Evolutionary conservation across 2,113 vertebrate genomes (phyloP).

Genomic region (Caranx ignobilis): DNA sequence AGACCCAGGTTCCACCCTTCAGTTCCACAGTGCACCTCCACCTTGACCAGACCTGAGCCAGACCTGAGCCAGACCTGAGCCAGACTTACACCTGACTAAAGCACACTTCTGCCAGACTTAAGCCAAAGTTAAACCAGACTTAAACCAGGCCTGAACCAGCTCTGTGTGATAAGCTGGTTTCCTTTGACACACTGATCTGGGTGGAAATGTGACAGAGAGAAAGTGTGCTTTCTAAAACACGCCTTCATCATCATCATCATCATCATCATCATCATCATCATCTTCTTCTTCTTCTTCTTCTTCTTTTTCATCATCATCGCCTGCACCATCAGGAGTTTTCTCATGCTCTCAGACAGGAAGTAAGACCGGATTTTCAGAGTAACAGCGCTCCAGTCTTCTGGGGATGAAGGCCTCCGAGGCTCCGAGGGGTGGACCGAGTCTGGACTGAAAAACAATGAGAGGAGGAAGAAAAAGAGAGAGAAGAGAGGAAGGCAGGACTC

Average conservation of each 20-base stretch:
- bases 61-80: background rate
- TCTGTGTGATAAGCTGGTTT: too few species aligned
- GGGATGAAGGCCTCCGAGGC: constrained; percentile 54
- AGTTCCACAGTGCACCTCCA: background rate
- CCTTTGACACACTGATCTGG: too few species aligned
- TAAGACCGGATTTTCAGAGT: constrained; percentile 29
- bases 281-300: too few species aligned
- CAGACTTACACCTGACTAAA: too few species aligned
- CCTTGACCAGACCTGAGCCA: background rate
- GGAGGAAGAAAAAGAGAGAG: background rate
- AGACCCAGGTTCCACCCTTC: background rate
- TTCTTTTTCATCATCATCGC: too few species aligned
- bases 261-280: too few species aligned
- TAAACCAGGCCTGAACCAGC: background rate
- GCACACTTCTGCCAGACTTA: background rate
- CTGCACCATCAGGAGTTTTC: too few species aligned
- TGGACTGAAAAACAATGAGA: background rate
- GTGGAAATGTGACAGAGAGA: too few species aligned
- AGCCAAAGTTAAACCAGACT: background rate
- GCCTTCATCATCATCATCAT: too few species aligned
- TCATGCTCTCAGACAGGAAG: constrained; percentile 24
- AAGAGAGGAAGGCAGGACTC: background rate
- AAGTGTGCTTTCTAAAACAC: too few species aligned
- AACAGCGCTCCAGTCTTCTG: constrained; percentile 5
- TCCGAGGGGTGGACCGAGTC: constrained; percentile 46